phyloP scores from a whole-genome alignment of 1,140 invertebrate species.

The Saccostrea cuccullata region DNA sequence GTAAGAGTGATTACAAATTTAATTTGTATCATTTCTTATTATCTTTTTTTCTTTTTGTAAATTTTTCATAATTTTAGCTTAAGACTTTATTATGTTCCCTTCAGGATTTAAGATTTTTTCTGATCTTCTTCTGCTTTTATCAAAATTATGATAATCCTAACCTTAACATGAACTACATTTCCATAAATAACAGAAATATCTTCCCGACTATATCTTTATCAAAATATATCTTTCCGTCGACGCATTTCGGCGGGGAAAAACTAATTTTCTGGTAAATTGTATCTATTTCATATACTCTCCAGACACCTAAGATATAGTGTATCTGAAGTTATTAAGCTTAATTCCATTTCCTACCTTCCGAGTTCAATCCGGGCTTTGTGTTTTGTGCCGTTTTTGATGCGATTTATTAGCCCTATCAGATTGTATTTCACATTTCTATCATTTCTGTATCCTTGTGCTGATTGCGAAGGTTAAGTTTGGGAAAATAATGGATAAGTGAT shows the following conservation, averaged over 20 bases:
- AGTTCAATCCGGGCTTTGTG: neutral
- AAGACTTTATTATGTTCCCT: no score
- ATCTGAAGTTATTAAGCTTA: neutral
- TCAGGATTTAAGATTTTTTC: neutral
- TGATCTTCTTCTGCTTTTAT: neutral
- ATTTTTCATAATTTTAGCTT: no score
- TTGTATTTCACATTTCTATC: neutral
- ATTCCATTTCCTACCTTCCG: constrained; percentile 3
- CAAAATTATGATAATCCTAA: neutral
- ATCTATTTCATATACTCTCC: neutral
- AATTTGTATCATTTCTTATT: no score
- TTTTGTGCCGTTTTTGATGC: neutral
- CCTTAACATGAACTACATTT: neutral
- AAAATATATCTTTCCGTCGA: constrained; percentile 1
- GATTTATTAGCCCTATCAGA: constrained; percentile 8
- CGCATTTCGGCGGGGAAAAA: neutral
- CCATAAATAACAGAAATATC: constrained; percentile 1
- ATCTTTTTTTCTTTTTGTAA: no score
- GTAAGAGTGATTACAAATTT: no score
- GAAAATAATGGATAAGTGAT: neutral
- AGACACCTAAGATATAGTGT: neutral
- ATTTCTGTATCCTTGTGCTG: neutral
- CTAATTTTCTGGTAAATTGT: constrained; percentile 7
- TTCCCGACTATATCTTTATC: neutral
- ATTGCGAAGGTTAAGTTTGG: neutral